Percentiles rank a stretch among this genome's conserved stretches.
These are phyloP conservation scores for Aleiodes sp. DNA, from an alignment of 1,140 invertebrate genomes.

Conservation along the genomic window DNA sequence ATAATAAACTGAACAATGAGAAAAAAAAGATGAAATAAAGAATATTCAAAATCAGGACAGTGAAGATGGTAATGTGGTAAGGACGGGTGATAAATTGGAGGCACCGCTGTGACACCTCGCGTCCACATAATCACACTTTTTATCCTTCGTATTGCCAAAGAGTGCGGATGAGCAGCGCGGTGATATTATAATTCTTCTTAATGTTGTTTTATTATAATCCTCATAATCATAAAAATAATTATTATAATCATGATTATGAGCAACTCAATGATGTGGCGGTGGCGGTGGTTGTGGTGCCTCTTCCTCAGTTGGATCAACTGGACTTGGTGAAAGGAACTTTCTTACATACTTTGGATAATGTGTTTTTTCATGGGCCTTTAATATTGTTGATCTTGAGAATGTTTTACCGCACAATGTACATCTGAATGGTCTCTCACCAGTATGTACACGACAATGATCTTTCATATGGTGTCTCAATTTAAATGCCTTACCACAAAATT, in stretches of 20 bases:
- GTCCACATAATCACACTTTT: neutral
- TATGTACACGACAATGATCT: conserved; percentile 90
- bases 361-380: conserved; percentile 91
- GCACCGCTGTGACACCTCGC: conserved; percentile 21
- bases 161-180: conserved; percentile 22
- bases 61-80: neutral
- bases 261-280: conserved; percentile 55
- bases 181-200: neutral
- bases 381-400: conserved; percentile 87
- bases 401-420: conserved; percentile 89
- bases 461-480: conserved; percentile 92
- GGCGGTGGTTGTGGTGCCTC: conserved; percentile 72
- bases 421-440: conserved; percentile 88
- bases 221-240: neutral
- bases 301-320: conserved; percentile 79
- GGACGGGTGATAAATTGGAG: neutral
- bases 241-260: neutral
- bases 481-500: conserved; percentile 90
- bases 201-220: too few species aligned
- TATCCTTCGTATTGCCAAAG: conserved; percentile 13
- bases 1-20: neutral
- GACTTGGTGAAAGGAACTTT: conserved; percentile 85
- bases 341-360: conserved; percentile 89
- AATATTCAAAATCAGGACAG: neutral
- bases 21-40: neutral